A percentile compares a stretch with the other conserved stretches of the same genome.
Conservation (phyloP, 92 coral and sea anemone species). For the Desmophyllum pertusum region DNA sequence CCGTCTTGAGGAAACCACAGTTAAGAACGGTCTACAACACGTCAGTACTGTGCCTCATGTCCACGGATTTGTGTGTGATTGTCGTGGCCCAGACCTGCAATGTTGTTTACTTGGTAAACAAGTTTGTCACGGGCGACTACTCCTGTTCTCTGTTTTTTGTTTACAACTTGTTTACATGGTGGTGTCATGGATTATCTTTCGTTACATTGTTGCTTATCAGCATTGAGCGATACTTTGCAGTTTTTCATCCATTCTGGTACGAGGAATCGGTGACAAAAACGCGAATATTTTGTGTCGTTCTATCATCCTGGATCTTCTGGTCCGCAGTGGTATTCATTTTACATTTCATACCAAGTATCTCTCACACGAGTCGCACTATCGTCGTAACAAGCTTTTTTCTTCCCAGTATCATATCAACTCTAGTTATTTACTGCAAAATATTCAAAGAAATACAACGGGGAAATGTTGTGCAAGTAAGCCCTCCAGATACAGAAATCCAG, state of each 20-base stretch:
- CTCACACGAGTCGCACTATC: neutral
- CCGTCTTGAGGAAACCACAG: neutral
- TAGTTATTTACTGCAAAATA: conserved; percentile 20
- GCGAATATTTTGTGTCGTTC: conserved; percentile 9
- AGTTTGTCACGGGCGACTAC: conserved; percentile 14
- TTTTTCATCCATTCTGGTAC: conserved; percentile 39
- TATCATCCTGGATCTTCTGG: conserved; percentile 24
- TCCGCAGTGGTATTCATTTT: neutral
- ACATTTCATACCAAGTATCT: neutral
- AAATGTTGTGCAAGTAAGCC: conserved; percentile 1
- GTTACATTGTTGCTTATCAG: conserved; percentile 30
- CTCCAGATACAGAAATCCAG: neutral
- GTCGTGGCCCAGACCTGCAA: neutral
- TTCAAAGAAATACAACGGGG: conserved; percentile 7
- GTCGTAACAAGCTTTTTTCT: neutral
- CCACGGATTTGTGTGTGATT: neutral
- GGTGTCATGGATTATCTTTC: conserved; percentile 37
- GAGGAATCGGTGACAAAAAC: conserved; percentile 25
- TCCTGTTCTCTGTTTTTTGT: conserved; percentile 32
- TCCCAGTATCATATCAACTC: conserved; percentile 11
- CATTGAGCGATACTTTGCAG: conserved; percentile 39
- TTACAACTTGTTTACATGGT: conserved; percentile 36
- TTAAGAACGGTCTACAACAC: conserved; percentile 17
- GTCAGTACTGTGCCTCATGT: conserved; percentile 3
- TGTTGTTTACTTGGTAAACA: conserved; percentile 12